Percentiles rank a stretch among this genome's conserved stretches.
Evolutionary conservation across 2,113 vertebrate genomes (phyloP).

Genomic region (Syrmaticus mikado): DNA sequence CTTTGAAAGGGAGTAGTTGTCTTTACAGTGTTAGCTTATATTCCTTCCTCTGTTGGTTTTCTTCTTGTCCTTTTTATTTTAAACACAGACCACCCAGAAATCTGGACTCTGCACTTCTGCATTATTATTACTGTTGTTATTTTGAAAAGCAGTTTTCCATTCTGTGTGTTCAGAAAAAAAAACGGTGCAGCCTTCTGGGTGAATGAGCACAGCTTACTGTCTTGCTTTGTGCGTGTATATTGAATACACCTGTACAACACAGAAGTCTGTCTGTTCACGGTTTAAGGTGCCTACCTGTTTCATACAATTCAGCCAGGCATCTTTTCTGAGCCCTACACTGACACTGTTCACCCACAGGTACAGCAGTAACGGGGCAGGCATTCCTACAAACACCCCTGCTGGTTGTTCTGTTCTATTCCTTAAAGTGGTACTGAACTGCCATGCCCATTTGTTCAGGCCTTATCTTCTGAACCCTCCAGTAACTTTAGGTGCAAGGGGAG

Average conservation of each 20-base stretch:
- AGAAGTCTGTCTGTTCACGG: not conserved
- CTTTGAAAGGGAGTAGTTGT: constrained; percentile 66
- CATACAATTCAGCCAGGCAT: not conserved
- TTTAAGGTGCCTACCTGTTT: constrained; percentile 28
- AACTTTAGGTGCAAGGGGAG: not conserved
- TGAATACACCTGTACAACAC: constrained; percentile 34
- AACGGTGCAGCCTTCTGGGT: not conserved
- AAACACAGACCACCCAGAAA: constrained; percentile 27
- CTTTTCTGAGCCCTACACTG: constrained; percentile 6
- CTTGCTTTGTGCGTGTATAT: constrained; percentile 15
- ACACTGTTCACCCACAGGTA: constrained; percentile 2
- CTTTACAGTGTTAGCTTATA: constrained; percentile 48
- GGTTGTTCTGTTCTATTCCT: not conserved
- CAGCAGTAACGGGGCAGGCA: not conserved
- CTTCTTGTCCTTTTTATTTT: not conserved
- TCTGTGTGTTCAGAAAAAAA: constrained; percentile 5
- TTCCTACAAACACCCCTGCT: not conserved
- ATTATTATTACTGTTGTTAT: not conserved
- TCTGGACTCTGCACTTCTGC: constrained; percentile 40
- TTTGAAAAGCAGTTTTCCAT: not conserved
- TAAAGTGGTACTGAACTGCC: constrained; percentile 42
- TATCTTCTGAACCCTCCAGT: not conserved
- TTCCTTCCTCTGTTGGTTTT: not conserved
- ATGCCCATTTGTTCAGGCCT: constrained; percentile 20
- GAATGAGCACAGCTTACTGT: constrained; percentile 34